phyloP scores from a whole-genome alignment of 2,113 vertebrate genomes.

The Sphaerodactylus townsendi region DNA sequence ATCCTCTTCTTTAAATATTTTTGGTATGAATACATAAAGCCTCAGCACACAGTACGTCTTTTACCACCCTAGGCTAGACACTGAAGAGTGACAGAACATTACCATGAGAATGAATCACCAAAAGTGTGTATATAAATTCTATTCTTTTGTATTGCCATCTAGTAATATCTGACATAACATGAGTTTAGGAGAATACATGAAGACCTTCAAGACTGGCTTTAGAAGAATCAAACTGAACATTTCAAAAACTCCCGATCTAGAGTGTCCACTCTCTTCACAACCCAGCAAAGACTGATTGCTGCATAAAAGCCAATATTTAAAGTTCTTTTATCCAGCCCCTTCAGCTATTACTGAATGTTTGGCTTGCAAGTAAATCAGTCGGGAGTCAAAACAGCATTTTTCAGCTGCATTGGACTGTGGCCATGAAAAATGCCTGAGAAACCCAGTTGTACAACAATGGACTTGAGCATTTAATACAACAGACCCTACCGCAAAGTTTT shows the following conservation, averaged over 20 bases:
- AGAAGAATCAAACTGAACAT: constrained; percentile 36
- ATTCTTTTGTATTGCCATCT: constrained; percentile 21
- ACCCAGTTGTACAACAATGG: background rate
- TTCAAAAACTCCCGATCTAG: constrained; percentile 37
- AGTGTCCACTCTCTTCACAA: constrained; percentile 22
- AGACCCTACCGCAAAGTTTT: background rate
- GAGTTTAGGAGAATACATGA: constrained; percentile 20
- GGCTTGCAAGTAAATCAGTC: background rate
- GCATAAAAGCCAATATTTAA: constrained; percentile 15
- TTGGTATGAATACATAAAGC: constrained; percentile 36
- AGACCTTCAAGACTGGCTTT: constrained; percentile 32
- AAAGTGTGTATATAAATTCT: constrained; percentile 6
- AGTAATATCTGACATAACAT: constrained; percentile 24
- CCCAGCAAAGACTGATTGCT: background rate
- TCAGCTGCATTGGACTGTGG: background rate
- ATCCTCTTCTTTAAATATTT: constrained; percentile 28
- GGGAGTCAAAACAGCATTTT: background rate
- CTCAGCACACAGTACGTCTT: constrained; percentile 42
- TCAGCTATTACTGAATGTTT: background rate
- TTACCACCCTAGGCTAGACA: constrained; percentile 13
- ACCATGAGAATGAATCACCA: constrained; percentile 37
- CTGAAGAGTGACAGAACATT: constrained; percentile 16
- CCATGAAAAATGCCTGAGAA: background rate
- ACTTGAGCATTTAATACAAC: background rate
- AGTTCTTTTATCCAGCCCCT: background rate